phyloP scores from a whole-genome alignment of 2,113 vertebrate genomes.

The Labrus mixtus region DNA sequence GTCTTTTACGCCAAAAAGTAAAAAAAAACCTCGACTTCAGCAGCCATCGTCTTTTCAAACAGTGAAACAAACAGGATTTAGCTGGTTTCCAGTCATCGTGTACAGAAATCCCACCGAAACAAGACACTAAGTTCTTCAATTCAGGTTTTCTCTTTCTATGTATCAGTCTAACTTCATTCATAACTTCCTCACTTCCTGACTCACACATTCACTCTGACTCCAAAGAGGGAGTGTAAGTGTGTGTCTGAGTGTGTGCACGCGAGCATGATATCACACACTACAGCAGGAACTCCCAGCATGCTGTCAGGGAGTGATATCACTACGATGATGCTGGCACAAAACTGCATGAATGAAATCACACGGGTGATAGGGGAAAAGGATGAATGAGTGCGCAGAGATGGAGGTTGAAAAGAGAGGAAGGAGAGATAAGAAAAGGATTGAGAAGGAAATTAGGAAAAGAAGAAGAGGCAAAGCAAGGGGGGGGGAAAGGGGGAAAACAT shows the following conservation, averaged over 20 bases:
- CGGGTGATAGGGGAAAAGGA: not conserved
- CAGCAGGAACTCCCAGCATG: constrained; percentile 14
- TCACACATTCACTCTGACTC: not conserved
- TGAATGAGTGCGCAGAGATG: constrained; percentile 7
- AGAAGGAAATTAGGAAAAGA: not conserved
- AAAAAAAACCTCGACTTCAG: not conserved
- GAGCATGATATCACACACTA: not conserved
- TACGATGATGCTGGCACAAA: not conserved
- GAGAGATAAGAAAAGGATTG: not conserved
- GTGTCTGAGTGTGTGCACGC: not conserved
- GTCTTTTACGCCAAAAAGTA: not conserved
- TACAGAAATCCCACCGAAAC: not conserved
- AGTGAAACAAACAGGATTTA: not conserved
- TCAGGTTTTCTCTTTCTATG: not conserved
- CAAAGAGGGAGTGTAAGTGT: not conserved
- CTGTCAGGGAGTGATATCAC: constrained; percentile 18
- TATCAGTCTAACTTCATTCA: not conserved
- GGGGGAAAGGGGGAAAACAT: not conserved
- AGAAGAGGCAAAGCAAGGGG: not conserved
- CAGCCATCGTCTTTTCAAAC: not conserved
- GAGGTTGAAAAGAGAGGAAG: not conserved
- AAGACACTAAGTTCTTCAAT: not conserved
- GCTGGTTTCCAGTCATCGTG: not conserved
- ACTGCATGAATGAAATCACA: constrained; percentile 27
- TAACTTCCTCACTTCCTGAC: not conserved